A percentile compares a stretch with the other conserved stretches of the same genome.
Evolutionary conservation across 2,797 vertebrate species (phyloP).

Genomic region (Hylomyscus alleni): DNA sequence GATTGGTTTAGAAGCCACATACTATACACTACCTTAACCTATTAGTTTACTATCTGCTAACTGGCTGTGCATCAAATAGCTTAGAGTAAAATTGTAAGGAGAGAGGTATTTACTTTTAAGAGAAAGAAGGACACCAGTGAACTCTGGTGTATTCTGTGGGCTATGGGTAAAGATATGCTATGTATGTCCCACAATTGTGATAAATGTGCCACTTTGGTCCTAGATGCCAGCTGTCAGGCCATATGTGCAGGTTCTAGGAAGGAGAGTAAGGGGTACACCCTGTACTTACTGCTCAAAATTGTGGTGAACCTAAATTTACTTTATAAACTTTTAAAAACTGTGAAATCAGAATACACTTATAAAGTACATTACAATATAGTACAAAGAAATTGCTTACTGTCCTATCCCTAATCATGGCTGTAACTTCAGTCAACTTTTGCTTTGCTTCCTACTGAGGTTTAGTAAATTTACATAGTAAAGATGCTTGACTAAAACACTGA

Average conservation of each 20-base stretch:
- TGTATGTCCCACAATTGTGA: background rate
- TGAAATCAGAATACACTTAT: constrained; percentile 10
- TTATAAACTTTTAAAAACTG: background rate
- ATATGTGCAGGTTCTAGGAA: background rate
- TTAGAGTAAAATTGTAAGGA: background rate
- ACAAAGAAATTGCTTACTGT: background rate
- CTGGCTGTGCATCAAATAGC: background rate
- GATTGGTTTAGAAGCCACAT: background rate
- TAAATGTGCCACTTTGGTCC: background rate
- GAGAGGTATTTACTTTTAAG: background rate
- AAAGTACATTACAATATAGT: constrained; percentile 47
- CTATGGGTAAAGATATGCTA: background rate
- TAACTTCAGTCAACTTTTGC: constrained; percentile 62
- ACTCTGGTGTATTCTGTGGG: background rate
- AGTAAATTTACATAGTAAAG: constrained; percentile 54
- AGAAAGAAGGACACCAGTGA: background rate
- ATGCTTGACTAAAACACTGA: background rate
- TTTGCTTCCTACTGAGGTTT: background rate
- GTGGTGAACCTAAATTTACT: background rate
- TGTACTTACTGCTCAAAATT: background rate
- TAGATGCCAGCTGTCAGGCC: background rate
- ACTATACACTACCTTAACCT: background rate
- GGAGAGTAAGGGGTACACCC: background rate
- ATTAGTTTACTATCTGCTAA: background rate
- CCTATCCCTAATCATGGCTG: background rate